Percentiles rank a stretch among this genome's conserved stretches.
These are phyloP conservation scores for Oreochromis mossambicus DNA, from an alignment of 2,797 vertebrate species.

Conservation along the genomic window DNA sequence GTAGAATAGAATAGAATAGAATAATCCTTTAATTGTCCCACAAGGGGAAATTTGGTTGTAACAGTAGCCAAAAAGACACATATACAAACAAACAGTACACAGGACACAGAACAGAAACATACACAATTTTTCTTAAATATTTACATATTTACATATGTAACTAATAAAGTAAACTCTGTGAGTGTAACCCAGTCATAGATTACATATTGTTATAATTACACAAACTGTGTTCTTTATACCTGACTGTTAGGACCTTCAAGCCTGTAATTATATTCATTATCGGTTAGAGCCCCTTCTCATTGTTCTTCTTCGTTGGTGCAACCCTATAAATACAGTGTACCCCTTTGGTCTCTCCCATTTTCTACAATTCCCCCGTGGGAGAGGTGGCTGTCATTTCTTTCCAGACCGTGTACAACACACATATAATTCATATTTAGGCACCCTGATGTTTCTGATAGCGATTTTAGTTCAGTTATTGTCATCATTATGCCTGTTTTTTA, in stretches of 20 bases:
- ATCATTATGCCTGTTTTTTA: accelerated
- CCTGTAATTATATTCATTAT: background rate
- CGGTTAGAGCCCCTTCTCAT: accelerated
- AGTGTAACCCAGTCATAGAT: background rate
- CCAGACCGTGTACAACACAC: accelerated
- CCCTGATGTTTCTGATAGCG: accelerated
- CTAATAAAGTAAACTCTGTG: background rate
- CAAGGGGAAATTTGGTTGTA: no score
- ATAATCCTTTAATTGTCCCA: no score
- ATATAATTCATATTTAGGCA: accelerated
- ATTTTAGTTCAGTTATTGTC: accelerated
- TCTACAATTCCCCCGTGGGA: accelerated
- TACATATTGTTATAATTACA: background rate
- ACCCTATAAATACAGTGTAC: background rate
- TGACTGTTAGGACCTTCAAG: background rate
- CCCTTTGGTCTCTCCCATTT: accelerated
- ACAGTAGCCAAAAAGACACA: no score
- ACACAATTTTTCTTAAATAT: no score
- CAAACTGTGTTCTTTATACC: accelerated
- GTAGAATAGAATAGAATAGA: no score
- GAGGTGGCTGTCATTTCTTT: accelerated
- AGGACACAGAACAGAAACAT: no score
- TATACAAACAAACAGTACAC: no score
- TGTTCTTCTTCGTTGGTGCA: background rate
- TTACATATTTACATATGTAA: background rate